Evolutionary conservation across 2,888 invertebrate species (phyloP), one percentile per base, ranked within the genome.

Genomic region (Yponomeuta malinellus): DNA sequence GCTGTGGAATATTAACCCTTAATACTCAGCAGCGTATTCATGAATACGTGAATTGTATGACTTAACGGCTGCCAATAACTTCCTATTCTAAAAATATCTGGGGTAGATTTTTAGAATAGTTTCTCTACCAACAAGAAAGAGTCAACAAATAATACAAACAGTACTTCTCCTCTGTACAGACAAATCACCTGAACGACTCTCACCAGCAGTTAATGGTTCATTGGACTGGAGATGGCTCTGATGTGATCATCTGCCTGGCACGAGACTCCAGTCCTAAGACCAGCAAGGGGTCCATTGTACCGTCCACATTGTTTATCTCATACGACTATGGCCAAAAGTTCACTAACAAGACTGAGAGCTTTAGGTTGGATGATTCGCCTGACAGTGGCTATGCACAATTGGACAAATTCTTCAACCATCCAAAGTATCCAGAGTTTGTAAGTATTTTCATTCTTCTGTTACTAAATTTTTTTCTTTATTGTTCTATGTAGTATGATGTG

Each of bases 171-270:
- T 43, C 31, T 10, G 15, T 15, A 90, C 93, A 97, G 97, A 94
- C 95, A 71, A 95, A 94, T 74, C 91, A 94, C 72, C 92, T 98
- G 33, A 96, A 97, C 87, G 97, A 98, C 87, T 95, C 95, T 74
- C 98, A 98, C 83, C 96, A 96, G 79, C 97, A 97, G 83, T 87
- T 98, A 78, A 96, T 98, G 94, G 97, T 98, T 10, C 97, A 97
- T 85, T 98, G 98, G 98, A 96, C 97, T 12, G 97, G 98, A 43
- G 96, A 96, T 84, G 95, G 95, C 31, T 96, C 97, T 73, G 95
- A 96, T 86, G 96, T 97, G 48, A 96, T 98, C 78, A 95, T 98
- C 75, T 97, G 97, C 79, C 89, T 98, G 74, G 97, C 97, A 2
- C 93, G 95, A 76, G 96, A 97, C 83, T 95, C 95, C 15, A 90